These are phyloP conservation scores for Pherbina coryleti DNA, from an alignment of 2,888 invertebrate genomes.

Conservation along the genomic window DNA sequence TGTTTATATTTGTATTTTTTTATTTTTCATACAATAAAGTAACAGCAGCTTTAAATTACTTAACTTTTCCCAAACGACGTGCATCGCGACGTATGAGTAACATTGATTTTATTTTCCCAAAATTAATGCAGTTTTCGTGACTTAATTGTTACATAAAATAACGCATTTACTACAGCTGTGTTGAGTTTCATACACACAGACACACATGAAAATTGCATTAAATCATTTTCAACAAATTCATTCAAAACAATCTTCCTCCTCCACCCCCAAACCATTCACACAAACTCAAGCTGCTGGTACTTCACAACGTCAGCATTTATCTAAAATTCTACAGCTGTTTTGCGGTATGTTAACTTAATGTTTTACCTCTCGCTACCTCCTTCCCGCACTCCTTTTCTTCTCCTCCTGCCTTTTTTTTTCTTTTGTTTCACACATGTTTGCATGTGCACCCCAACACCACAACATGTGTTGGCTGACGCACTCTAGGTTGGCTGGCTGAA, in stretches of 20 bases:
- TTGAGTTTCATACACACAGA: background rate
- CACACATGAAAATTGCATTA: background rate
- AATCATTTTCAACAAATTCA: constrained; percentile 17
- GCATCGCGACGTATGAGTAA: background rate
- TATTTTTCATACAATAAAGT: background rate
- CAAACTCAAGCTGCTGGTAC: background rate
- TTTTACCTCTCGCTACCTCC: constrained; percentile 22
- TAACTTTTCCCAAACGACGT: background rate
- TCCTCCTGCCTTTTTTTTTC: constrained; percentile 15
- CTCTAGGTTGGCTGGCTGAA: constrained; percentile 92
- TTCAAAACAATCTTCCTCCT: background rate
- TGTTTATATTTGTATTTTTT: background rate
- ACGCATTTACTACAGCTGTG: constrained; percentile 9
- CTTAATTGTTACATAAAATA: constrained; percentile 19
- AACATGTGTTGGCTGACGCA: constrained; percentile 15
- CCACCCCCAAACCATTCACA: background rate
- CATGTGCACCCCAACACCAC: constrained; percentile 12
- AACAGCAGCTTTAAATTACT: background rate
- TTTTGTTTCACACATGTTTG: background rate
- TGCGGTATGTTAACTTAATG: constrained; percentile 41
- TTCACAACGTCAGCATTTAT: constrained; percentile 20
- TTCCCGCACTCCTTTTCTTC: background rate
- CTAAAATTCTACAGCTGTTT: constrained; percentile 47
- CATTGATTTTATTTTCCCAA: background rate
- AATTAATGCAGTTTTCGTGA: background rate